Base-by-base conservation (phyloP, 2,888 invertebrate species). In the Anoplius nigerrimus region DNA sequence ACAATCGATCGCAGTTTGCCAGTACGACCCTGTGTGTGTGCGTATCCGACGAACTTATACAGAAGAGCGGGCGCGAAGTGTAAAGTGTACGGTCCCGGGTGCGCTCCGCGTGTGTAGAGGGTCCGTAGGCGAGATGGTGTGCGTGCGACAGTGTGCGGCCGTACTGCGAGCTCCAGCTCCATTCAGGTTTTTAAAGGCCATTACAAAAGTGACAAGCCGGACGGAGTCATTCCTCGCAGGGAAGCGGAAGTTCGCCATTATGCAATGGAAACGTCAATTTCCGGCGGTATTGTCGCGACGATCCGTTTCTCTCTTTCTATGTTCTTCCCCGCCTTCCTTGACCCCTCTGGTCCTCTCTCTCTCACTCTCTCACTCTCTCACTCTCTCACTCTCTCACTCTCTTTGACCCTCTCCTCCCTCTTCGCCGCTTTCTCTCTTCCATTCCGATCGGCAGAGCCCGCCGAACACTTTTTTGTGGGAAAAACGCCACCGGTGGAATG, bases 211-310 rank as follows among this genome's bases (percentile, higher is more conserved):
- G 82, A 79, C 80, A 76, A 83, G 75, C 80, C 80, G 82, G 80
- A 82, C 77, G 80, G 72, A 80, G 80, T 82, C 80, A 82, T 82
- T 82, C 75, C 80, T 83, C 76, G 80, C 80, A 80, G 82, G 82
- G 83, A 84, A 86, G 79, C 86, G 85, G 85, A 85, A 86, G 84
- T 80, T 60, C 76, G 77, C 81, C 80, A 86, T 86, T 86, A 86
- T 82, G 84, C 84, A 86, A 86, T 86, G 82, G 82, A 85, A 86
- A 85, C 84, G 86, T 84, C 60, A 65, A 68, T 68, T 78, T 78
- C 79, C 79, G 79, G 73, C 69, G 73, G 34, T 34, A 34, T 34
- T 34, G 34, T 72, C 75, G 75, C 75, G 75, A 67, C 70, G 66
- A 69, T 77, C 69, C 71, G 74, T 78, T 69, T 81, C 72, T 80